These are phyloP conservation scores for Crenuchus spilurus DNA, from an alignment of 2,797 vertebrate genomes.

Conservation along the genomic window DNA sequence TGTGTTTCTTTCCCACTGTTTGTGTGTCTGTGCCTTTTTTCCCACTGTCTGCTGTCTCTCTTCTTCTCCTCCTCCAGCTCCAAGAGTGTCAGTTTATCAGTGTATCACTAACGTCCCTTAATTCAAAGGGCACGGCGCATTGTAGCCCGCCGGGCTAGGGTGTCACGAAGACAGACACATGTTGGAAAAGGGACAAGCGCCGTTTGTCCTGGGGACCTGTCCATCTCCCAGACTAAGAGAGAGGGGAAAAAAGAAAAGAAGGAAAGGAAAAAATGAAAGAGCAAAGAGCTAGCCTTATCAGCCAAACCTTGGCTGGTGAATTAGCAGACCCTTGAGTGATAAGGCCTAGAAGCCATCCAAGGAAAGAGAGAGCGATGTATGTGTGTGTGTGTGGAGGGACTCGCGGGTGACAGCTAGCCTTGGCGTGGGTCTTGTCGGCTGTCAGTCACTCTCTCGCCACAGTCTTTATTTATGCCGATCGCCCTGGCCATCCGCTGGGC, in stretches of 20 bases:
- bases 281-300: constrained; percentile 79
- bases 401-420: constrained; percentile 72
- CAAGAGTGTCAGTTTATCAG: constrained; percentile 76
- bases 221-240: constrained; percentile 67
- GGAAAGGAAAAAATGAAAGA: constrained; percentile 62
- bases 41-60: constrained; percentile 35
- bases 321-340: constrained; percentile 89
- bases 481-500: constrained; percentile 72
- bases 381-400: constrained; percentile 31
- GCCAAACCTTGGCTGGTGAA: constrained; percentile 84
- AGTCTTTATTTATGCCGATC: constrained; percentile 82
- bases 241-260: constrained; percentile 48
- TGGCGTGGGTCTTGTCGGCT: constrained; percentile 73
- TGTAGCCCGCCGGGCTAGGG: constrained; percentile 68
- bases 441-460: constrained; percentile 75
- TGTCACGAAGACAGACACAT: constrained; percentile 80
- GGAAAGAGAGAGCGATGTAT: constrained; percentile 55
- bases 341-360: constrained; percentile 82
- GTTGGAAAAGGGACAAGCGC: constrained; percentile 70
- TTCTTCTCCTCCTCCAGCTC: constrained; percentile 44
- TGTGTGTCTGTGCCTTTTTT: constrained; percentile 21
- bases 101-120: constrained; percentile 74
- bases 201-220: constrained; percentile 74
- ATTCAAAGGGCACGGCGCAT: constrained; percentile 75
- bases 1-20: constrained; percentile 31